Percentiles rank a stretch among this genome's conserved stretches.
Conservation (phyloP, 2,888 invertebrate genomes). For the Tenthredo notha region DNA sequence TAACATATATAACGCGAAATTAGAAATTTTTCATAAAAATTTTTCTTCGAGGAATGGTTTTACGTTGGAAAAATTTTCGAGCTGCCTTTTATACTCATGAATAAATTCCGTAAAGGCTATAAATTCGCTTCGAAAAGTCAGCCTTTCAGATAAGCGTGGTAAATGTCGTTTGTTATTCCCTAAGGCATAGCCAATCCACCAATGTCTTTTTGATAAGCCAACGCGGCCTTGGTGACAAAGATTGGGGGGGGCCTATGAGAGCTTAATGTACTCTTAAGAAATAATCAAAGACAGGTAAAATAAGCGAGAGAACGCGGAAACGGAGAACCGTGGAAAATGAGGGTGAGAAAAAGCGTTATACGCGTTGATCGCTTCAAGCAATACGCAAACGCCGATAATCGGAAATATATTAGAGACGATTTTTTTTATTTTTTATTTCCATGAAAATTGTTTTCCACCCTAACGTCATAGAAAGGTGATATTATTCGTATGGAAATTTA, state of each 20-base stretch:
- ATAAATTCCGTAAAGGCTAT: constrained; percentile 11
- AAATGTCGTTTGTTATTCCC: constrained; percentile 26
- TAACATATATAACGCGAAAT: too few relatives aligned
- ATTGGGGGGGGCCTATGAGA: not conserved
- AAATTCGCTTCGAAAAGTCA: constrained; percentile 6
- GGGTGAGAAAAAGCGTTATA: not conserved
- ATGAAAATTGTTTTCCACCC: too few relatives aligned
- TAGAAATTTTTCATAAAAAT: not conserved
- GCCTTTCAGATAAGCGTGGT: constrained; percentile 19
- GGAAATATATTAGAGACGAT: not conserved
- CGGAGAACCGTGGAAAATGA: not conserved
- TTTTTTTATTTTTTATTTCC: too few relatives aligned
- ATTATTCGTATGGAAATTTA: too few relatives aligned
- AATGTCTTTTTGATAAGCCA: constrained; percentile 32
- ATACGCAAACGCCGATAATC: not conserved
- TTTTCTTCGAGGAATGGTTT: not conserved
- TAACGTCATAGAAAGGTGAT: too few relatives aligned
- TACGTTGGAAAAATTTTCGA: too few relatives aligned
- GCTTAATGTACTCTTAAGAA: constrained; percentile 14
- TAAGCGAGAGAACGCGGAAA: not conserved
- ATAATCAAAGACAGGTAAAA: not conserved
- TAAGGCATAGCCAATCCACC: constrained; percentile 11
- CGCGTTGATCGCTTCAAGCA: not conserved
- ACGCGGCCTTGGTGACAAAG: constrained; percentile 26
- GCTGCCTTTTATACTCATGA: not conserved